Conservation (phyloP, 2,113 vertebrate species). For the Candoia aspera region DNA sequence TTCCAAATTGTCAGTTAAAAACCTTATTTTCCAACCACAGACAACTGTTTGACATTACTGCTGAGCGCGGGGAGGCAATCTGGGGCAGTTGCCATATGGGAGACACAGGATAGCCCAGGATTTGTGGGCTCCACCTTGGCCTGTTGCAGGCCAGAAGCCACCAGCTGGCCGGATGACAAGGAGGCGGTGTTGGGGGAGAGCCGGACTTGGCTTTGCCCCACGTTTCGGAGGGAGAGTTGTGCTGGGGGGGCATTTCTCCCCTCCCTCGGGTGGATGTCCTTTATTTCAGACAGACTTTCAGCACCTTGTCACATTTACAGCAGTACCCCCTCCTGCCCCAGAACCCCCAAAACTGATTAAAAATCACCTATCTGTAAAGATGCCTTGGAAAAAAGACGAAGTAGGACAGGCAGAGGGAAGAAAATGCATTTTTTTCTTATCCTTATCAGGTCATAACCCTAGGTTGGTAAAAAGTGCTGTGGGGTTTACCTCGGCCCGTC, state of each 20-base stretch:
- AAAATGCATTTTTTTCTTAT: background rate
- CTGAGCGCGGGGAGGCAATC: slow-evolving; percentile 26
- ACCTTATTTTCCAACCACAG: slow-evolving; percentile 38
- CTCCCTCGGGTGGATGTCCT: background rate
- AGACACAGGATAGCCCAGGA: background rate
- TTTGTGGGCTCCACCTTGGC: background rate
- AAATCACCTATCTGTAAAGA: background rate
- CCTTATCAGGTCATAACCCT: background rate
- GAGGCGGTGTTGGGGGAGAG: background rate
- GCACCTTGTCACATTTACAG: background rate
- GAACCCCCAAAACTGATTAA: background rate
- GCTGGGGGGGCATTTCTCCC: background rate
- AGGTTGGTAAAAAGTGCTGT: background rate
- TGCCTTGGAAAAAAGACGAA: background rate
- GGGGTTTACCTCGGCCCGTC: background rate
- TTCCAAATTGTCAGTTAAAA: slow-evolving; percentile 35
- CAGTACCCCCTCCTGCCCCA: background rate
- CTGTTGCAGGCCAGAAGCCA: slow-evolving; percentile 12
- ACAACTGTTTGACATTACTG: slow-evolving; percentile 42
- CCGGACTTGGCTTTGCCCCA: slow-evolving; percentile 6
- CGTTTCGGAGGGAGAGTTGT: background rate
- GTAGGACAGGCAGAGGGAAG: background rate
- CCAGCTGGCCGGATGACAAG: background rate
- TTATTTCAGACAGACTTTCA: background rate
- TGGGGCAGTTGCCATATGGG: slow-evolving; percentile 6